Percentiles rank a stretch among this genome's conserved stretches.
Conservation (phyloP, 1,140 invertebrate genomes). For the Hylyphantes graminicola region DNA sequence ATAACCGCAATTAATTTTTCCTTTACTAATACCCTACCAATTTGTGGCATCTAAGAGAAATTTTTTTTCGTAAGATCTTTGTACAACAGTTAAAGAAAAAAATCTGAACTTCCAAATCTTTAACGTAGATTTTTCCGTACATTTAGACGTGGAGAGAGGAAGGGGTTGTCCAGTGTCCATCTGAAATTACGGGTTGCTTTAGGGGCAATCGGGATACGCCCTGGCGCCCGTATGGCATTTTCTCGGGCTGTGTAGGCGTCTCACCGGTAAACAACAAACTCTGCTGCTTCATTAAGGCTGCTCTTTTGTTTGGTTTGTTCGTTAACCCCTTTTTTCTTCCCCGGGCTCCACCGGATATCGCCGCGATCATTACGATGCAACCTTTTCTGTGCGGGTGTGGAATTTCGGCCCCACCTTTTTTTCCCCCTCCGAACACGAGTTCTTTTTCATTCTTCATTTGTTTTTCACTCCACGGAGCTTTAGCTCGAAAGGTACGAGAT, state of each 20-base stretch:
- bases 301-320: background rate
- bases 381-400: conserved; percentile 34
- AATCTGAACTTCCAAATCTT: too few relatives aligned
- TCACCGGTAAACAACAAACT: conserved; percentile 6
- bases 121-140: too few relatives aligned
- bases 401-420: conserved; percentile 25
- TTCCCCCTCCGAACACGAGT: background rate
- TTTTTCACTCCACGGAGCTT: conserved; percentile 4
- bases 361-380: conserved; percentile 34
- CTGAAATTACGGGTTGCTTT: too few relatives aligned
- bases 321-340: conserved; percentile 27
- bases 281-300: conserved; percentile 8
- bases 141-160: too few relatives aligned
- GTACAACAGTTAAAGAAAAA: too few relatives aligned
- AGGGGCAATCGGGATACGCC: conserved; percentile 6
- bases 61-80: too few relatives aligned
- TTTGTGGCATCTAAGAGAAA: too few relatives aligned
- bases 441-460: background rate
- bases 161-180: too few relatives aligned
- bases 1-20: too few relatives aligned
- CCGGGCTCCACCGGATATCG: conserved; percentile 35
- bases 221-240: conserved; percentile 22
- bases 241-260: conserved; percentile 31
- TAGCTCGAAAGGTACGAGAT: too few relatives aligned
- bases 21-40: too few relatives aligned